A percentile compares a stretch with the other conserved stretches of the same genome.
Evolutionary conservation across 2,113 vertebrate genomes (phyloP).

Genomic region (Etheostoma spectabile): DNA sequence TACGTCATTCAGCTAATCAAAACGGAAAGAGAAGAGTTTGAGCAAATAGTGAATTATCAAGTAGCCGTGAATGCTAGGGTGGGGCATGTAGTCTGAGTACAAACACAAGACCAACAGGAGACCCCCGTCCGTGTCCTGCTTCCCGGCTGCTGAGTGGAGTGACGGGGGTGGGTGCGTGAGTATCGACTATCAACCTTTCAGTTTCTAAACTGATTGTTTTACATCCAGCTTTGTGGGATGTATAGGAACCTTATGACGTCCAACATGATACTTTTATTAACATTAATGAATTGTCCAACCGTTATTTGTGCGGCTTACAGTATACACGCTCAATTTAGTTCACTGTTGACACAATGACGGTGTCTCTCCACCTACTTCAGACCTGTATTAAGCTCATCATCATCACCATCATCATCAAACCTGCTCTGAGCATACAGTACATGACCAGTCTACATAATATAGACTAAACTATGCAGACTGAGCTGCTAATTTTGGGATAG

Average conservation of each 20-base stretch:
- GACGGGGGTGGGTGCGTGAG: too few species aligned
- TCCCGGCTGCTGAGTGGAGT: too few species aligned
- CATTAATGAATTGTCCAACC: background rate
- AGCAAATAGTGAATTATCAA: background rate
- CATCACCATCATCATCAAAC: conserved; percentile 28
- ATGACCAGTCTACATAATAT: conserved; percentile 5
- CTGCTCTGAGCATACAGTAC: background rate
- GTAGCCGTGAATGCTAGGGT: background rate
- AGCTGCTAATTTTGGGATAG: conserved; percentile 33
- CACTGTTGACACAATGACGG: background rate
- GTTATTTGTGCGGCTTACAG: conserved; percentile 4
- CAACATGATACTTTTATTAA: background rate
- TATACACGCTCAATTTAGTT: too few species aligned
- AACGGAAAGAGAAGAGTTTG: background rate
- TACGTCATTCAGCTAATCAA: too few species aligned
- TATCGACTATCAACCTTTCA: too few species aligned
- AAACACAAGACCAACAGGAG: background rate
- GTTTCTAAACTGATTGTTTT: background rate
- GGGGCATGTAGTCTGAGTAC: too few species aligned
- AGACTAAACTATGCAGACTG: background rate
- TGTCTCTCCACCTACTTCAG: background rate
- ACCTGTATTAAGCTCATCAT: conserved; percentile 10
- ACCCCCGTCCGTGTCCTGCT: background rate
- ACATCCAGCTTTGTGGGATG: conserved; percentile 4
- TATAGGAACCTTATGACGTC: background rate